Evolutionary conservation across 2,797 vertebrate genomes (phyloP).

Genomic region (Aulostomus chinensis): DNA sequence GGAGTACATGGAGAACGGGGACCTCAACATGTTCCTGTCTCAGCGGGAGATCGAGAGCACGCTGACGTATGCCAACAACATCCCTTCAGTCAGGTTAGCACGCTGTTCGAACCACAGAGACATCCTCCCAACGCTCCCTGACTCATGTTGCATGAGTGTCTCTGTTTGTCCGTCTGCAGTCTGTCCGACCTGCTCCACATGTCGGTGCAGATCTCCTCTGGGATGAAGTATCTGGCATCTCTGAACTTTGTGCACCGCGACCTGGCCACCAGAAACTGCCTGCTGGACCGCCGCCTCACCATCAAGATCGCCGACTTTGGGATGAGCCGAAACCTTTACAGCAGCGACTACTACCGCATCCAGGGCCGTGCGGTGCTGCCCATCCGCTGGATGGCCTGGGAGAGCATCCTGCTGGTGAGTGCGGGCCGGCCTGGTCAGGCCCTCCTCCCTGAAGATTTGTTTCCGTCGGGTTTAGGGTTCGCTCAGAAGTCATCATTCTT

Average conservation of each 20-base stretch:
- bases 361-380: slow-evolving; percentile 95
- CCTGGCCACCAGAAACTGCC: slow-evolving; percentile 94
- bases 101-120: too few relatives aligned
- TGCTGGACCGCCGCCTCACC: slow-evolving; percentile 92
- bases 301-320: slow-evolving; percentile 98
- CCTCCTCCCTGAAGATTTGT: too few relatives aligned
- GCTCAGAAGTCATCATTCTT: too few relatives aligned
- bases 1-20: slow-evolving; percentile 82
- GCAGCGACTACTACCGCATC: slow-evolving; percentile 97
- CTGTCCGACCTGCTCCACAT: slow-evolving; percentile 86
- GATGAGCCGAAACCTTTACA: slow-evolving; percentile 98
- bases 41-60: slow-evolving; percentile 86
- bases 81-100: slow-evolving; percentile 79
- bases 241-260: slow-evolving; percentile 97
- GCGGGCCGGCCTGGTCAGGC: too few relatives aligned
- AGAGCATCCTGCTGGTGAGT: slow-evolving; percentile 93
- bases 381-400: slow-evolving; percentile 99
- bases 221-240: slow-evolving; percentile 96
- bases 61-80: slow-evolving; percentile 80
- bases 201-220: slow-evolving; percentile 93
- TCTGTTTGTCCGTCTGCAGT: slow-evolving; percentile 7
- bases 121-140: background rate
- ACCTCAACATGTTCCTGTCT: slow-evolving; percentile 83
- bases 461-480: too few relatives aligned
- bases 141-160: background rate